These are phyloP conservation scores for Piprites chloris DNA, from an alignment of 2,113 vertebrate genomes.

Conservation along the genomic window DNA sequence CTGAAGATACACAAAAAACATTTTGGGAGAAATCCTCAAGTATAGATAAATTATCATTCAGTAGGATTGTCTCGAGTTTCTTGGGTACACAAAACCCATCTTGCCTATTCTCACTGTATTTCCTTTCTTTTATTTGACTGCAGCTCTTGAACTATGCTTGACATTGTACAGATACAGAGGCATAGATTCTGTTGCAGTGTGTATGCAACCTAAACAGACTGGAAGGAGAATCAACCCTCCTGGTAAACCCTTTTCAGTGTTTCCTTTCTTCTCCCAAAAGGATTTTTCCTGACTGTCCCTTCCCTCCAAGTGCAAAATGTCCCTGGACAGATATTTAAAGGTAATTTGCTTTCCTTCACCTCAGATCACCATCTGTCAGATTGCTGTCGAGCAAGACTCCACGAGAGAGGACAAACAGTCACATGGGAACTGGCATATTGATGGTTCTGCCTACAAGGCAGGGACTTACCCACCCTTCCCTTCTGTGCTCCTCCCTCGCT, in stretches of 20 bases:
- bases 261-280: not conserved
- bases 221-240: not conserved
- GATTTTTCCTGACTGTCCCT: not conserved
- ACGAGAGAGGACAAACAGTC: not conserved
- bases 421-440: not conserved
- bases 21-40: not conserved
- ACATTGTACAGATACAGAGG: not conserved
- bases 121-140: not conserved
- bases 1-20: not conserved
- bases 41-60: not conserved
- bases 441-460: not conserved
- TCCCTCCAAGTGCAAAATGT: not conserved
- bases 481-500: not conserved
- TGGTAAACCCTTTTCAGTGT: not conserved
- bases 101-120: not conserved
- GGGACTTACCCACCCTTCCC: not conserved
- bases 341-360: not conserved
- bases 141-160: not conserved
- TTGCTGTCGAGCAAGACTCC: not conserved
- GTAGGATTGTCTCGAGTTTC: not conserved
- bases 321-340: not conserved
- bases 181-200: not conserved
- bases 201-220: not conserved
- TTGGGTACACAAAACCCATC: not conserved
- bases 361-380: not conserved